These are phyloP conservation scores for Gandaritis pyraliata DNA, from an alignment of 2,888 invertebrate genomes.

Conservation along the genomic window DNA sequence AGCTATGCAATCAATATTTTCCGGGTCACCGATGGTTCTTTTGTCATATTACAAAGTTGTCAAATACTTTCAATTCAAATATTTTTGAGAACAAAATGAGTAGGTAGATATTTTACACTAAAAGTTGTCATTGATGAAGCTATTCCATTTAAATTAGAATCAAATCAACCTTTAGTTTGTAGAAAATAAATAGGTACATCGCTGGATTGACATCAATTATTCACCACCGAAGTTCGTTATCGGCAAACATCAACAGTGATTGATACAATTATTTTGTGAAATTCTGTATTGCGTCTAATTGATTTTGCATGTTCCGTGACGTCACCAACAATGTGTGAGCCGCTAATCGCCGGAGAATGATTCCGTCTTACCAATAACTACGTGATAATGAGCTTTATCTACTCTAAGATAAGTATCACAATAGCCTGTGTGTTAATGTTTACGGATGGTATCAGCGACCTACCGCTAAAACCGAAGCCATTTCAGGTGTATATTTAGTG, in stretches of 20 bases:
- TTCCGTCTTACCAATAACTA: conserved; percentile 27
- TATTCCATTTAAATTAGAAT: too few species aligned
- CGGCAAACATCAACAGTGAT: conserved; percentile 19
- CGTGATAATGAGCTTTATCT: conserved; percentile 32
- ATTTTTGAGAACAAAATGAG: too few species aligned
- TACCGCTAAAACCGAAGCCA: conserved; percentile 42
- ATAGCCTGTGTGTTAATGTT: conserved; percentile 41
- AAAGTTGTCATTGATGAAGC: too few species aligned
- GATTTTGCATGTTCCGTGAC: conserved; percentile 39
- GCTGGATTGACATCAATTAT: conserved; percentile 1
- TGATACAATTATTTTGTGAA: conserved; percentile 31
- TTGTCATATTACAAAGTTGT: background rate
- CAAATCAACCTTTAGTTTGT: too few species aligned
- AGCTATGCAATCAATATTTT: background rate
- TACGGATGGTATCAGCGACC: conserved; percentile 42
- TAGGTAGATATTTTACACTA: too few species aligned
- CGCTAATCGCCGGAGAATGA: conserved; percentile 34
- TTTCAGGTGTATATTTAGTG: conserved; percentile 40
- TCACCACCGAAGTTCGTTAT: background rate
- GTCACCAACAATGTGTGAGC: conserved; percentile 25
- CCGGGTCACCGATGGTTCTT: background rate
- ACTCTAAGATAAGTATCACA: conserved; percentile 31
- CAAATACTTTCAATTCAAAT: too few species aligned
- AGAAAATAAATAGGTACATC: too few species aligned
- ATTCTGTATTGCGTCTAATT: conserved; percentile 30